Base-by-base conservation (phyloP, 2,113 vertebrate species). In the Carassius auratus region DNA sequence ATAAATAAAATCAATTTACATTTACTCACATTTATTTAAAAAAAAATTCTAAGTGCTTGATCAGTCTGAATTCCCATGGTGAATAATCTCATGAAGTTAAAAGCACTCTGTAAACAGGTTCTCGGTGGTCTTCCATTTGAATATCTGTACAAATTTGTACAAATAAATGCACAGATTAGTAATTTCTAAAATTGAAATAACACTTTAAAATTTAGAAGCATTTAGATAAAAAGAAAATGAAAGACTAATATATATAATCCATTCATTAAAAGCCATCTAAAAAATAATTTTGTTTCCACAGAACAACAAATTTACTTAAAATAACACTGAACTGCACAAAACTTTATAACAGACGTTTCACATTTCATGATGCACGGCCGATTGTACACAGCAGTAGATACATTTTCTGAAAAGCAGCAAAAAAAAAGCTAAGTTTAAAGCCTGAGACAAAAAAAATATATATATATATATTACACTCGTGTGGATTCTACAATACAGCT, bases 401-500 rank as follows among this genome's bases (percentile, higher is more conserved):
- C 81, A 86, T 89, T 76, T 84, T 13, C 5, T 85, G 50, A 71
- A 84, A 76, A 86, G 88, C 84, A 87, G 74, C 76, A 81, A 68
- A 76, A 86, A 45, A 45, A 59, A 62, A 86, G 17, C 10, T 48
- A 79, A 75, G 83, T 81, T 84, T 66, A 71, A 91, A 87, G 87
- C 66, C 84, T 62, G 82, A 91, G 84, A 81, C n/a, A 85, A 12
- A 45, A 38, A 4, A 8, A 45, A 26, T 1, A 55, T 80, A n/a
- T 57, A 57, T 21, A 21, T 61, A n/a, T 61, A 90, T 83, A 89
- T 87, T 81, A 82, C 62, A 91, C 89, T 89, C 83, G 30, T 89
- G 89, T 90, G 90, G 92, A 92, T 76, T 92, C 91, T 86, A 66
- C 75, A 52, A 92, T 92, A 93, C 91, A 93, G 92, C 88, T 93